phyloP scores from a whole-genome alignment of 2,888 invertebrate genomes.

The Morinoia aosen region DNA sequence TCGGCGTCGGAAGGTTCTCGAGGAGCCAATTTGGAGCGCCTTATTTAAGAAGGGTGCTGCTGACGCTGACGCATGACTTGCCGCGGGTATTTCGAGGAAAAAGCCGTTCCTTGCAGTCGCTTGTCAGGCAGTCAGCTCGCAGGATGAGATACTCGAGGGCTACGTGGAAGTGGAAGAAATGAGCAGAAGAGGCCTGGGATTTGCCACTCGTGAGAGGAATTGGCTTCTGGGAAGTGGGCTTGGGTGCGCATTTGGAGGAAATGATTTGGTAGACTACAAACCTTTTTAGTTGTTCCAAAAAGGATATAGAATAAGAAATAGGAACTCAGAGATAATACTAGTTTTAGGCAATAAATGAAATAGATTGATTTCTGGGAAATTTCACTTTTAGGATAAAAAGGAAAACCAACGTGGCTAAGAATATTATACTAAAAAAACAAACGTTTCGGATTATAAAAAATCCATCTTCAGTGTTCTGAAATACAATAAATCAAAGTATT shows the following conservation, averaged over 20 bases:
- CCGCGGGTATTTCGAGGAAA: background rate
- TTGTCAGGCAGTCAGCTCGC: background rate
- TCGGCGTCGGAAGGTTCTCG: background rate
- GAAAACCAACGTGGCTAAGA: too few relatives aligned
- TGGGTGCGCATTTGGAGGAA: background rate
- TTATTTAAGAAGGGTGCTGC: background rate
- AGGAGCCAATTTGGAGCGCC: background rate
- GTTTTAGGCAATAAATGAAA: too few relatives aligned
- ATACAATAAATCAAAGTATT: too few relatives aligned
- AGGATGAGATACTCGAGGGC: background rate
- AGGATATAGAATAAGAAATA: background rate
- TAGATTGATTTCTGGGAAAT: too few relatives aligned
- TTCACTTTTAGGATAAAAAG: too few relatives aligned
- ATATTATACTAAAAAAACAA: too few relatives aligned
- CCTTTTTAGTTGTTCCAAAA: background rate
- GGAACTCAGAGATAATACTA: background rate
- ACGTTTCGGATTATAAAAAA: too few relatives aligned
- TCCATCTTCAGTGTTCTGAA: too few relatives aligned
- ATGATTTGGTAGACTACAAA: background rate
- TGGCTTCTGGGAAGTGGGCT: background rate
- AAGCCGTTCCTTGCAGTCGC: background rate
- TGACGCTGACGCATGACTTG: conserved; percentile 17
- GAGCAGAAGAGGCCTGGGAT: background rate
- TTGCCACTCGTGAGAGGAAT: background rate
- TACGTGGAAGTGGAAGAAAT: background rate